phyloP scores from a whole-genome alignment of 2,113 vertebrate genomes.

The Fregata magnificens region DNA sequence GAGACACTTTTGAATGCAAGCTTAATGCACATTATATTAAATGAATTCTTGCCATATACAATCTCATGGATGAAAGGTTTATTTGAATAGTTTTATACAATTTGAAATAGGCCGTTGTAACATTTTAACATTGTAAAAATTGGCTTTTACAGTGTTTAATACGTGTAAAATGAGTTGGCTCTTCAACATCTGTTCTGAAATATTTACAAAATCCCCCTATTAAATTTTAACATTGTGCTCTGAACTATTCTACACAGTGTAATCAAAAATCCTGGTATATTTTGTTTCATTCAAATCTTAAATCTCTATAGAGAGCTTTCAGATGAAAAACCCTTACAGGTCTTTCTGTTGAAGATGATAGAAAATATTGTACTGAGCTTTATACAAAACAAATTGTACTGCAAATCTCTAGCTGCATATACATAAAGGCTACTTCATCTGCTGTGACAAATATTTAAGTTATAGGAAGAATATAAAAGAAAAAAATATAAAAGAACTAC shows the following conservation, averaged over 20 bases:
- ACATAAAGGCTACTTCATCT: not conserved
- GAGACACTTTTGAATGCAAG: not conserved
- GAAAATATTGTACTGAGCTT: not conserved
- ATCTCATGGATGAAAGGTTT: conserved; percentile 16
- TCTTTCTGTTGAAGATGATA: not conserved
- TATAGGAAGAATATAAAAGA: not conserved
- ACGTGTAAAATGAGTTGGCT: not conserved
- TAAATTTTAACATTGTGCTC: conserved; percentile 6
- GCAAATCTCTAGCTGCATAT: not conserved
- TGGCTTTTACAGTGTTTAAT: not conserved
- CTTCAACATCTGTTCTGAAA: conserved; percentile 9
- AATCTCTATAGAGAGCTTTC: not conserved
- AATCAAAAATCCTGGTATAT: not conserved
- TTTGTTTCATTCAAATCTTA: not conserved
- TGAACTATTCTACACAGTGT: not conserved
- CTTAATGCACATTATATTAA: not conserved
- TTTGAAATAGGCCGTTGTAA: not conserved
- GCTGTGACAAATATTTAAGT: not conserved
- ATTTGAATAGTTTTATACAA: conserved; percentile 22
- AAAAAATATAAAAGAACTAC: not conserved
- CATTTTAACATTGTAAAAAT: not conserved
- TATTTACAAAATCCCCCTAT: conserved; percentile 24
- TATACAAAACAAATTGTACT: not conserved
- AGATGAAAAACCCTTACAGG: not conserved
- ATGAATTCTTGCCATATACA: not conserved